Percentiles rank a stretch among this genome's conserved stretches.
These are phyloP conservation scores for Selenia dentaria DNA, from an alignment of 2,888 invertebrate genomes.

Conservation along the genomic window DNA sequence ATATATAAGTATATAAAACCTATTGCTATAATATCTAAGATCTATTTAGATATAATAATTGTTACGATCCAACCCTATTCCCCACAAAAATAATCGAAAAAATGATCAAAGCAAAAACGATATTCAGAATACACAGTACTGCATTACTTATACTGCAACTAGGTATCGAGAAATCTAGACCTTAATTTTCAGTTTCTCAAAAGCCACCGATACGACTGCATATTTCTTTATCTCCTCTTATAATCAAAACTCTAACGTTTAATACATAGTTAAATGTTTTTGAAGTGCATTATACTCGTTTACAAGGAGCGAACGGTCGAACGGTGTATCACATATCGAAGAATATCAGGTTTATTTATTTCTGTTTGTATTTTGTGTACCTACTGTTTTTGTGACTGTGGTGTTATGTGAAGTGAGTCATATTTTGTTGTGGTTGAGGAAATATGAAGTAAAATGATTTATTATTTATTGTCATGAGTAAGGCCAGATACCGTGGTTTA, in stretches of 20 bases:
- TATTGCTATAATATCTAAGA: no score
- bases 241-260: conserved; percentile 15
- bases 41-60: no score
- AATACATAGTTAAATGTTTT: conserved; percentile 57
- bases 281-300: conserved; percentile 55
- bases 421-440: conserved; percentile 1
- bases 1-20: no score
- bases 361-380: conserved; percentile 26
- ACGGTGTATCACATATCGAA: conserved; percentile 49
- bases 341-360: conserved; percentile 51
- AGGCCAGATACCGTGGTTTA: no score
- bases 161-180: conserved; percentile 22
- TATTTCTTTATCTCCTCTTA: conserved; percentile 23
- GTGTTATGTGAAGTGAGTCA: conserved; percentile 8
- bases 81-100: no score
- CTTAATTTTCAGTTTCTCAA: conserved; percentile 33
- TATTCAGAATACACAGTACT: conserved; percentile 9
- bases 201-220: conserved; percentile 11
- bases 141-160: conserved; percentile 13
- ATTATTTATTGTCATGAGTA: no score
- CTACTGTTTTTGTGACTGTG: conserved; percentile 15
- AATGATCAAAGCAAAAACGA: no score
- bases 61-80: no score
- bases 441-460: no score
- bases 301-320: conserved; percentile 62